A percentile compares a stretch with the other conserved stretches of the same genome.
Conservation (phyloP, 2,797 vertebrate genomes). For the Macrochelys suwanniensis region DNA sequence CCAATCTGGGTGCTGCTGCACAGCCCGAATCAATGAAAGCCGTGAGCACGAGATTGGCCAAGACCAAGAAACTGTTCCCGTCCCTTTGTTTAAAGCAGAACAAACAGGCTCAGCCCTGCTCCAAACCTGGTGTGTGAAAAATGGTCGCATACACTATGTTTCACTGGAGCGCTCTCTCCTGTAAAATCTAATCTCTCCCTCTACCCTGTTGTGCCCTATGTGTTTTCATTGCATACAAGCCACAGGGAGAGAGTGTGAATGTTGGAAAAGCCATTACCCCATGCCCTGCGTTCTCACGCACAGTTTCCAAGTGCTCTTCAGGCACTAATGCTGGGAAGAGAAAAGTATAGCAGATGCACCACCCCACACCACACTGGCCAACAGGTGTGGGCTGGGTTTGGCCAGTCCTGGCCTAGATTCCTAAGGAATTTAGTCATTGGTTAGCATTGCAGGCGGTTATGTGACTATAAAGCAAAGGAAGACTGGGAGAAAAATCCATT, state of each 20-base stretch:
- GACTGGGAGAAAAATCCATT: background rate
- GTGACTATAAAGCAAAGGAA: background rate
- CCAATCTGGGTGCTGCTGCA: background rate
- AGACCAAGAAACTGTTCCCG: background rate
- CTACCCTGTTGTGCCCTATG: background rate
- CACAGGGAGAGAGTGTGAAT: background rate
- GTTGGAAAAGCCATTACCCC: background rate
- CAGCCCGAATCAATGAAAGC: background rate
- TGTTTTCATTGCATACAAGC: background rate
- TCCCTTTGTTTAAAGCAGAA: background rate
- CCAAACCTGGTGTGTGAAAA: background rate
- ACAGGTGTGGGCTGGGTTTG: background rate
- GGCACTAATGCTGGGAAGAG: background rate
- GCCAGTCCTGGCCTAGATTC: background rate
- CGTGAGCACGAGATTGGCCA: background rate
- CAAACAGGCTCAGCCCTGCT: background rate
- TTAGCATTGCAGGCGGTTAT: background rate
- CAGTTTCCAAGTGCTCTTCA: background rate
- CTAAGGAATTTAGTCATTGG: background rate
- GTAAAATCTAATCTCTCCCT: background rate
- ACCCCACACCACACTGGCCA: background rate
- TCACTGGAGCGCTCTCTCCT: background rate
- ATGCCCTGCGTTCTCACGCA: background rate
- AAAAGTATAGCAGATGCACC: background rate
- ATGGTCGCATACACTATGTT: background rate